phyloP scores from a whole-genome alignment of 2,888 invertebrate species.

The Alsophila aescularia region DNA sequence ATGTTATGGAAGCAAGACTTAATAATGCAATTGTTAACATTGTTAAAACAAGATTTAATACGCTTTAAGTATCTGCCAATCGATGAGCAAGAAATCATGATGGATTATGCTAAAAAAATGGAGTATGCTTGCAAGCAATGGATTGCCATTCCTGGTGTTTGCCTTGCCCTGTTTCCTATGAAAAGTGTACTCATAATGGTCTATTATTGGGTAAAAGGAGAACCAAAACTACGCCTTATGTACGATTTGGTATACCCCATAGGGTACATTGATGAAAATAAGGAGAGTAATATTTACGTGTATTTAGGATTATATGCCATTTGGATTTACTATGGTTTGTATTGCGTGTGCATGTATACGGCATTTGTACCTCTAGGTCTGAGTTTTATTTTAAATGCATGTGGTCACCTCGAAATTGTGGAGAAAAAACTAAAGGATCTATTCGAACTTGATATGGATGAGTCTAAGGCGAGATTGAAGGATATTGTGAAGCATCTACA shows the following conservation, averaged over 20 bases:
- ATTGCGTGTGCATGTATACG: conserved; percentile 41
- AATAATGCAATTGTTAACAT: conserved; percentile 41
- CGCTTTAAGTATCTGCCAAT: conserved; percentile 24
- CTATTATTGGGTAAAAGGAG: conserved; percentile 39
- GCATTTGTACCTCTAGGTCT: conserved; percentile 58
- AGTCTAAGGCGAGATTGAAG: conserved; percentile 43
- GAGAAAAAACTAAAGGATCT: conserved; percentile 42
- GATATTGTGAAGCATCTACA: conserved; percentile 44
- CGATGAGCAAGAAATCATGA: conserved; percentile 43
- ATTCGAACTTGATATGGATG: conserved; percentile 39
- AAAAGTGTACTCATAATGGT: conserved; percentile 39
- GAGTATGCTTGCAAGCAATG: conserved; percentile 47
- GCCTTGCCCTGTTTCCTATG: conserved; percentile 26
- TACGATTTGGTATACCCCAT: conserved; percentile 50
- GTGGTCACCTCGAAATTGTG: conserved; percentile 58
- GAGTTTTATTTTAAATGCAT: conserved; percentile 58
- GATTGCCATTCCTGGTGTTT: conserved; percentile 22
- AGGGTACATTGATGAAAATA: conserved; percentile 41
- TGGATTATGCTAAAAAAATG: conserved; percentile 42
- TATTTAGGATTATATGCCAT: conserved; percentile 31
- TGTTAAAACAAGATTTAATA: conserved; percentile 50
- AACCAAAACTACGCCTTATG: conserved; percentile 41
- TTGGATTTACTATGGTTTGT: conserved; percentile 32
- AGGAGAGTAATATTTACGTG: conserved; percentile 36
- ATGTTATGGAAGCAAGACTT: conserved; percentile 41